Percentiles rank a stretch among this genome's conserved stretches.
phyloP scores from a whole-genome alignment of 2,888 invertebrate genomes.

The Eupithecia vulgata region DNA sequence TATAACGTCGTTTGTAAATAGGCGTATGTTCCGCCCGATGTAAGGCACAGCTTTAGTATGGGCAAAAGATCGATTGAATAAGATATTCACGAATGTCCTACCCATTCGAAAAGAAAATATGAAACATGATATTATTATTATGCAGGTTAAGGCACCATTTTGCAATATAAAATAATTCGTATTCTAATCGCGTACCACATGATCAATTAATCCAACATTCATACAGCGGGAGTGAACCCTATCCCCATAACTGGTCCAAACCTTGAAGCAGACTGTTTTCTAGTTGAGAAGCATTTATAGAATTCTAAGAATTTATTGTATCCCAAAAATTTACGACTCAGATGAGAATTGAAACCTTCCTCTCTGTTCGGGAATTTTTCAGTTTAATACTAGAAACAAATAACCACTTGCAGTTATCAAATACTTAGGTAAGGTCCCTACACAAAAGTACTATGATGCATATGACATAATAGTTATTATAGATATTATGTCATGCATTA shows the following conservation, averaged over 20 bases:
- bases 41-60: slow-evolving; percentile 8
- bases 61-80: neutral
- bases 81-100: neutral
- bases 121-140: neutral
- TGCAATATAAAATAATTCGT: neutral
- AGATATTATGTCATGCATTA: neutral
- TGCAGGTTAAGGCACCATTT: neutral
- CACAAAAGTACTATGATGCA: neutral
- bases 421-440: neutral
- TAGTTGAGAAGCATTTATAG: neutral
- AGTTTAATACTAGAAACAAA: neutral
- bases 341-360: neutral
- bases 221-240: neutral
- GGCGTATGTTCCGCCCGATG: no score
- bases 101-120: neutral
- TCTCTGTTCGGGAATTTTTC: neutral
- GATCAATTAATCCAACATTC: neutral
- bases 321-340: neutral
- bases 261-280: neutral
- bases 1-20: slow-evolving; percentile 8
- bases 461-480: no score
- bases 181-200: neutral
- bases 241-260: neutral
- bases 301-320: neutral
- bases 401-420: neutral